Evolutionary conservation across 2,888 invertebrate species (phyloP).

Genomic region (Synanthedon myopaeformis): DNA sequence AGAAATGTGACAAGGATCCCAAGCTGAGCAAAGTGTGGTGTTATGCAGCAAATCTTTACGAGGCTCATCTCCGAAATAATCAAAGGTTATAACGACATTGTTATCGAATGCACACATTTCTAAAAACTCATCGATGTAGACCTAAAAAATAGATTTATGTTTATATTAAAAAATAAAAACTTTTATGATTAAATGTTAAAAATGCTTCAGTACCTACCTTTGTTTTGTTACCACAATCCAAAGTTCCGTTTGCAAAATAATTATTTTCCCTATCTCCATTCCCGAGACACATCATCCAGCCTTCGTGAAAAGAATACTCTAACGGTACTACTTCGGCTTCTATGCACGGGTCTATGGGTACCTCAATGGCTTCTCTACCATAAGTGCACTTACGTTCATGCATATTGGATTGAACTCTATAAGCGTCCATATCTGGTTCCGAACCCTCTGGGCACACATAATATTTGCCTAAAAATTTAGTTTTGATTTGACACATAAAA

Average conservation of each 20-base stretch:
- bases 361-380: conserved; percentile 33
- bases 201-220: conserved; percentile 29
- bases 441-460: conserved; percentile 51
- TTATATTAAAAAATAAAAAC: not conserved
- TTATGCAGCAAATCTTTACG: conserved; percentile 60
- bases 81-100: conserved; percentile 56
- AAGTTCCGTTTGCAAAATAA: conserved; percentile 56
- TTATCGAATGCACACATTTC: conserved; percentile 53
- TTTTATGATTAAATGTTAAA: not conserved
- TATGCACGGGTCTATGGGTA: conserved; percentile 51
- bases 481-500: not conserved
- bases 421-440: conserved; percentile 53
- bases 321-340: conserved; percentile 62
- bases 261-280: conserved; percentile 58
- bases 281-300: conserved; percentile 64
- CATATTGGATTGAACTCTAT: conserved; percentile 53
- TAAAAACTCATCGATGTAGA: conserved; percentile 40
- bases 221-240: conserved; percentile 58
- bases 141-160: conserved; percentile 18
- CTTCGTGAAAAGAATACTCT: conserved; percentile 59
- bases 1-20: conserved; percentile 57
- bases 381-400: conserved; percentile 57
- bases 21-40: conserved; percentile 50
- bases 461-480: conserved; percentile 36
- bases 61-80: conserved; percentile 61